phyloP scores from a whole-genome alignment of 2,797 vertebrate species.

The Cossypha polioptera region DNA sequence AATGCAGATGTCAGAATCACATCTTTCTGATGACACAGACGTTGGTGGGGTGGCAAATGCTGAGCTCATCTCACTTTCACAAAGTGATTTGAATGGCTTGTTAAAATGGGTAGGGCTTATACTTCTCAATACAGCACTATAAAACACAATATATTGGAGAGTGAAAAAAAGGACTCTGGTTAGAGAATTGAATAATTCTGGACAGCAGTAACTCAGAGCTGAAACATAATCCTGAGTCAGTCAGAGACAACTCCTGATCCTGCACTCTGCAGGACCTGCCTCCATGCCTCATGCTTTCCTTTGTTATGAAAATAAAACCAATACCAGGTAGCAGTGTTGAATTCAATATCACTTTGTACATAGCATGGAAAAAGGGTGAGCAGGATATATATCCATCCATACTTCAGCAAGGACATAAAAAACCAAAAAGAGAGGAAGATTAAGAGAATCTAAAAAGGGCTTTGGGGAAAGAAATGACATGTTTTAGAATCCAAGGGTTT shows the following conservation, averaged over 20 bases:
- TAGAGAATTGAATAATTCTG: background rate
- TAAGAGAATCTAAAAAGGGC: background rate
- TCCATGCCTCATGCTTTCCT: background rate
- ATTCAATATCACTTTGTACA: background rate
- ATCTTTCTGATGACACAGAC: background rate
- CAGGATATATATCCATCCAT: background rate
- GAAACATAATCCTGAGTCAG: background rate
- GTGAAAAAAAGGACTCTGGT: background rate
- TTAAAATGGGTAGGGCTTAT: background rate
- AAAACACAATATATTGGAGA: background rate
- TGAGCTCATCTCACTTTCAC: background rate
- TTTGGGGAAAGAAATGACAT: background rate
- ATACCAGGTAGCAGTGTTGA: background rate
- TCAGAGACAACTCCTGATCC: background rate
- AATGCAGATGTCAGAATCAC: background rate
- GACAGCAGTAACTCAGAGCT: background rate
- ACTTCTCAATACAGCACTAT: background rate
- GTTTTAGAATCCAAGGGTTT: background rate
- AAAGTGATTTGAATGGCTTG: background rate
- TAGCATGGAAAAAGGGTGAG: background rate
- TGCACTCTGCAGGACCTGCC: background rate
- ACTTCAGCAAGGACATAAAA: background rate
- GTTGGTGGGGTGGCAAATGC: background rate
- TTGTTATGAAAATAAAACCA: background rate
- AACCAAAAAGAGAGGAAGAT: background rate